Evolutionary conservation across 2,113 vertebrate genomes (phyloP).

Genomic region (Illadopsis cleaveri): DNA sequence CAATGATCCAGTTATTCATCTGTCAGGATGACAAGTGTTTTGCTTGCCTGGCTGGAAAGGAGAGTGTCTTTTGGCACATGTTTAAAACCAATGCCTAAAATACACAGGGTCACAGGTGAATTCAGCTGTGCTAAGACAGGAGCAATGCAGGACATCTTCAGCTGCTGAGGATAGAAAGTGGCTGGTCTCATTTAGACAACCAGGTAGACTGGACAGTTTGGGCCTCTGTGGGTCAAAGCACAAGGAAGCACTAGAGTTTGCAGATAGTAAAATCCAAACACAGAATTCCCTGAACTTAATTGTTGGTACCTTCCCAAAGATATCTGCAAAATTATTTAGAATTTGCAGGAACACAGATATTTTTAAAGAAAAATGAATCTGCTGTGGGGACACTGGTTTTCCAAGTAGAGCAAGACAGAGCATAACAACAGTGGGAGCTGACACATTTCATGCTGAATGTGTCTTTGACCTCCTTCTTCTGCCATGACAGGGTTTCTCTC

Average conservation of each 20-base stretch:
- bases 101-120: background rate
- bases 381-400: background rate
- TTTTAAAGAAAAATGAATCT: background rate
- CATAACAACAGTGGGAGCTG: background rate
- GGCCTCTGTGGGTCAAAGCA: background rate
- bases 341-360: background rate
- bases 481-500: background rate
- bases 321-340: constrained; percentile 11
- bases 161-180: background rate
- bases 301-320: background rate
- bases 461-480: background rate
- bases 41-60: background rate
- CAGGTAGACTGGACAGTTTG: background rate
- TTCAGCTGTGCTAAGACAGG: background rate
- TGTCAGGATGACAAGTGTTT: background rate
- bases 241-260: background rate
- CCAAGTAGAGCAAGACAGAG: background rate
- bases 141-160: background rate
- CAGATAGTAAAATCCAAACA: background rate
- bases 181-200: background rate
- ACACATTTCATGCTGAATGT: background rate
- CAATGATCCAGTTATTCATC: background rate
- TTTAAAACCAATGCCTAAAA: background rate
- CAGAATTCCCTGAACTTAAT: background rate
- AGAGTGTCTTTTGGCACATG: background rate